phyloP scores from a whole-genome alignment of 2,888 invertebrate species.

The Chymomyza amoena region DNA sequence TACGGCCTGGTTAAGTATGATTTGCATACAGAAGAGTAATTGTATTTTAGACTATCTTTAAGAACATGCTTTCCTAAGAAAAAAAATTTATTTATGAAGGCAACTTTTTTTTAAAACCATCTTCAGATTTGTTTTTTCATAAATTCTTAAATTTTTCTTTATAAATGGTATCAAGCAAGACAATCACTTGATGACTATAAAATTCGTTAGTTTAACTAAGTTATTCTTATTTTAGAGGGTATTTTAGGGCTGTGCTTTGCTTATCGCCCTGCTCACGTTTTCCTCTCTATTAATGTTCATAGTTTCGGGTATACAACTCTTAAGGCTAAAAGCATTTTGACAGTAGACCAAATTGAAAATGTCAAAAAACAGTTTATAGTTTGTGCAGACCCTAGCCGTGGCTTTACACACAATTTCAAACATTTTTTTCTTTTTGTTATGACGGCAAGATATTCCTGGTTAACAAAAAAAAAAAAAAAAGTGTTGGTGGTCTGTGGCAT shows the following conservation, averaged over 20 bases:
- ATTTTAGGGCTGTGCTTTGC: neutral
- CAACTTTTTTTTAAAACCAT: too few species aligned
- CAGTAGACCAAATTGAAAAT: constrained; percentile 71
- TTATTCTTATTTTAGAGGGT: neutral
- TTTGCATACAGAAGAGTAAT: too few species aligned
- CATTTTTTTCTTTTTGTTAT: constrained; percentile 11
- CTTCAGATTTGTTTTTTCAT: too few species aligned
- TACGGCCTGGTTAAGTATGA: too few species aligned
- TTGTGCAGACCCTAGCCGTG: constrained; percentile 37
- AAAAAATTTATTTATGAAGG: too few species aligned
- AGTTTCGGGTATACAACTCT: constrained; percentile 1
- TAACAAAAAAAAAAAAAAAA: neutral
- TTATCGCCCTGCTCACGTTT: constrained; percentile 2
- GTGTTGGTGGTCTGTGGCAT: constrained; percentile 9
- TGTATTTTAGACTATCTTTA: too few species aligned
- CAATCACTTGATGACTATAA: too few species aligned
- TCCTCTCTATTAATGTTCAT: neutral
- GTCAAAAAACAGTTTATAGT: constrained; percentile 71
- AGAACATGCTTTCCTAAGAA: too few species aligned
- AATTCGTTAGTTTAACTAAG: too few species aligned
- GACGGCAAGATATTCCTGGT: neutral
- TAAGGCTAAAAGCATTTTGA: constrained; percentile 66
- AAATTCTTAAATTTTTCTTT: too few species aligned
- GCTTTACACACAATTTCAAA: constrained; percentile 22
- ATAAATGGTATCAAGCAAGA: too few species aligned